Conservation (phyloP, 2,797 vertebrate species). For the Hemitrygon akajei region DNA sequence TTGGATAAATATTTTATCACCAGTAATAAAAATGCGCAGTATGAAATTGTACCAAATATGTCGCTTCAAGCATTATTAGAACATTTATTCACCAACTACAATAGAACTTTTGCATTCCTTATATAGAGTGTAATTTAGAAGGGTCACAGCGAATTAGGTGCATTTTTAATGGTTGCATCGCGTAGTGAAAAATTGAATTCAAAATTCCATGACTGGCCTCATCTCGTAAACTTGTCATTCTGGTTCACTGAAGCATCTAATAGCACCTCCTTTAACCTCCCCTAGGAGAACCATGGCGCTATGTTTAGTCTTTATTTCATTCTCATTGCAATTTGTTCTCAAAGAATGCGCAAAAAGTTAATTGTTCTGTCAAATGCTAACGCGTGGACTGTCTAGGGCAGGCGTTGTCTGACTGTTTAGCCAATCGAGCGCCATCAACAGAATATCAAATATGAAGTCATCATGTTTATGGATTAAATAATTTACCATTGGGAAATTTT, state of each 20-base stretch:
- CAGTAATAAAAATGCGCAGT: background rate
- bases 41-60: background rate
- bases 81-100: background rate
- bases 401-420: background rate
- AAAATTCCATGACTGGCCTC: background rate
- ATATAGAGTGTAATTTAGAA: background rate
- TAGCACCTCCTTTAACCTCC: background rate
- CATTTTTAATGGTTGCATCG: too few relatives aligned
- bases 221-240: background rate
- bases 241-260: background rate
- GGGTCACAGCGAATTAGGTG: background rate
- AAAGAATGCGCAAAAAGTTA: background rate
- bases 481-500: background rate
- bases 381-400: background rate
- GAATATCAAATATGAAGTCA: background rate
- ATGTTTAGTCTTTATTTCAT: background rate
- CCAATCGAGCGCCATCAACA: background rate
- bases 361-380: background rate
- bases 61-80: background rate
- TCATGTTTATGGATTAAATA: background rate
- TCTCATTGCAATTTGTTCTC: background rate
- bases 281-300: background rate
- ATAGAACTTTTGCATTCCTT: background rate
- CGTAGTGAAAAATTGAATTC: background rate
- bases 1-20: background rate